phyloP scores from a whole-genome alignment of 2,113 vertebrate species.

The Heloderma charlesbogerti region DNA sequence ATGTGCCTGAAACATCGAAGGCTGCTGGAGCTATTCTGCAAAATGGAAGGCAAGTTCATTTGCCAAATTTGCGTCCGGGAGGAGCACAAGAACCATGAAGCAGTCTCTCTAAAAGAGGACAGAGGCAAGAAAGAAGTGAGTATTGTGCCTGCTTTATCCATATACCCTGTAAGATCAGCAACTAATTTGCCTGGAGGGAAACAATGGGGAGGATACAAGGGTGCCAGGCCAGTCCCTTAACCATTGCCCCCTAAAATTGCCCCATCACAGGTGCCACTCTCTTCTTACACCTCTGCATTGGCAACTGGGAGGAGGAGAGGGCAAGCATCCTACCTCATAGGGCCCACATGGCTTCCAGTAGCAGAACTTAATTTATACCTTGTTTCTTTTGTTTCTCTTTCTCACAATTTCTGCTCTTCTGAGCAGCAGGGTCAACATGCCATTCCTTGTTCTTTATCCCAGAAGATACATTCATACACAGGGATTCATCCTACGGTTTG shows the following conservation, averaged over 20 bases:
- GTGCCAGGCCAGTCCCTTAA: neutral
- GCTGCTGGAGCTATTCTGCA: constrained; percentile 73
- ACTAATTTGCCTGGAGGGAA: neutral
- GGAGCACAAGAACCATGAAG: constrained; percentile 69
- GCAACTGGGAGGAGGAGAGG: neutral
- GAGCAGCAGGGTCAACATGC: neutral
- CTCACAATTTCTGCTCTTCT: neutral
- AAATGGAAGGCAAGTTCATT: constrained; percentile 67
- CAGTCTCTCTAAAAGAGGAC: constrained; percentile 69
- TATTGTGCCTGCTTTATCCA: neutral
- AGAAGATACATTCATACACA: neutral
- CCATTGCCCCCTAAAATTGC: neutral
- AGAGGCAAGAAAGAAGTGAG: constrained; percentile 44
- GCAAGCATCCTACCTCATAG: neutral
- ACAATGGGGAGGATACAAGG: neutral
- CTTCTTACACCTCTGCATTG: neutral
- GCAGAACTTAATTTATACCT: neutral
- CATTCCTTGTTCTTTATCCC: neutral
- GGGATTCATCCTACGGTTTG: neutral
- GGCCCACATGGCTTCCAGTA: neutral
- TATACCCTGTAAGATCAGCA: neutral
- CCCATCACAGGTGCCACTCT: neutral
- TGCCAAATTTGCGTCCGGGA: constrained; percentile 72
- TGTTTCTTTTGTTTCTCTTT: neutral
- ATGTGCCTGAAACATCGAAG: constrained; percentile 71